phyloP scores from a whole-genome alignment of 2,797 vertebrate species.

The Anniella stebbinsi region DNA sequence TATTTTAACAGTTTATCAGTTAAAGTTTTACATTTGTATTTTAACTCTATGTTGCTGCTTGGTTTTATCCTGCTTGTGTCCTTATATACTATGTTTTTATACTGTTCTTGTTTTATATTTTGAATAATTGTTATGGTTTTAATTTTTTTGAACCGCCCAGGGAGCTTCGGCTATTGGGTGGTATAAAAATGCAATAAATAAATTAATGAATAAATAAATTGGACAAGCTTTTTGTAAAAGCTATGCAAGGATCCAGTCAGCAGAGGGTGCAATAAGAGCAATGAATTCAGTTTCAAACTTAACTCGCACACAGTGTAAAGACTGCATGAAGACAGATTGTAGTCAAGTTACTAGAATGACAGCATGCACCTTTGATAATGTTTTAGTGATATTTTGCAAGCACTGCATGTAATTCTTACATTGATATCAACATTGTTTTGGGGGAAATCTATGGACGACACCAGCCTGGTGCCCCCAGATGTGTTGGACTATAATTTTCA shows the following conservation, averaged over 20 bases:
- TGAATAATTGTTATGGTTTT: too few relatives aligned
- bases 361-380: conserved; percentile 9
- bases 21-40: too few relatives aligned
- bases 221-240: neutral
- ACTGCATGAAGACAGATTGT: conserved; percentile 10
- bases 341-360: conserved; percentile 26
- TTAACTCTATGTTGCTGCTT: too few relatives aligned
- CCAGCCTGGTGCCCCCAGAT: neutral
- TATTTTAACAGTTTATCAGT: too few relatives aligned
- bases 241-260: conserved; percentile 60
- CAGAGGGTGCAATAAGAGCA: conserved; percentile 78
- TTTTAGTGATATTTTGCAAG: conserved; percentile 58
- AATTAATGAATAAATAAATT: too few relatives aligned
- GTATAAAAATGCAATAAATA: too few relatives aligned
- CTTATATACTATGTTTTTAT: too few relatives aligned
- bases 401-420: conserved; percentile 46
- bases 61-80: too few relatives aligned
- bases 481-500: neutral
- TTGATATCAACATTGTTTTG: conserved; percentile 14
- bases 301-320: conserved; percentile 13
- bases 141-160: too few relatives aligned
- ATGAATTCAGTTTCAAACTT: conserved; percentile 37
- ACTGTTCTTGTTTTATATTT: too few relatives aligned
- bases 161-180: too few relatives aligned
- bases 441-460: conserved; percentile 7